A percentile compares a stretch with the other conserved stretches of the same genome.
Conservation (phyloP, 2,113 vertebrate genomes). For the Microtus pennsylvanicus region DNA sequence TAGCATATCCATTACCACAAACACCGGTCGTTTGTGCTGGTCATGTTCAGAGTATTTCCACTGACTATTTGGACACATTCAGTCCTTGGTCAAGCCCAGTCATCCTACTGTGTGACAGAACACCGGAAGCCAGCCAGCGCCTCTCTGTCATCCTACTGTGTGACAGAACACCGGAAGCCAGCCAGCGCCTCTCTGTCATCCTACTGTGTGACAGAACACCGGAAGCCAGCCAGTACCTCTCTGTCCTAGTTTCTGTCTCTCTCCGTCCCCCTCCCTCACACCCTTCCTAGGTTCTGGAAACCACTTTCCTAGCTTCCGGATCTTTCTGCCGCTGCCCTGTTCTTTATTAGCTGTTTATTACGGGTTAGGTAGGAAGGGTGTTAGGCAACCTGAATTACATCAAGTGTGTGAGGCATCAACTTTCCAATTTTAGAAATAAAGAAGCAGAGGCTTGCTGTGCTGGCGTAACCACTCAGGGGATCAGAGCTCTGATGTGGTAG, state of each 20-base stretch:
- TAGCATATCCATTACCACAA: not conserved
- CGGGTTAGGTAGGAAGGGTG: too few relatives aligned
- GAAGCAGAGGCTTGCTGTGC: not conserved
- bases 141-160: too few relatives aligned
- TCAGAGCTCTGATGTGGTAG: not conserved
- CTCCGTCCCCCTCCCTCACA: not conserved
- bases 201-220: too few relatives aligned
- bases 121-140: not conserved
- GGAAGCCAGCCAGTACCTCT: not conserved
- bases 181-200: not conserved
- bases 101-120: not conserved
- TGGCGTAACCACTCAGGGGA: not conserved
- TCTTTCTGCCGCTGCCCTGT: not conserved
- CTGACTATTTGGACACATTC: not conserved
- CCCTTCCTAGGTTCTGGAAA: not conserved
- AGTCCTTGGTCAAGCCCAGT: too few relatives aligned
- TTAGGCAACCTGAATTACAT: not conserved
- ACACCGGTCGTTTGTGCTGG: not conserved
- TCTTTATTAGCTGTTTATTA: not conserved
- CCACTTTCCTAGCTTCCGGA: too few relatives aligned
- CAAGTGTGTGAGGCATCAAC: not conserved
- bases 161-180: too few relatives aligned
- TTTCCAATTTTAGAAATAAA: not conserved
- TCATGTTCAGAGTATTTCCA: not conserved
- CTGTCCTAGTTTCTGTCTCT: not conserved